Evolutionary conservation across 92 coral and sea anemone genomes (phyloP).

Genomic region (Muricea muricata): DNA sequence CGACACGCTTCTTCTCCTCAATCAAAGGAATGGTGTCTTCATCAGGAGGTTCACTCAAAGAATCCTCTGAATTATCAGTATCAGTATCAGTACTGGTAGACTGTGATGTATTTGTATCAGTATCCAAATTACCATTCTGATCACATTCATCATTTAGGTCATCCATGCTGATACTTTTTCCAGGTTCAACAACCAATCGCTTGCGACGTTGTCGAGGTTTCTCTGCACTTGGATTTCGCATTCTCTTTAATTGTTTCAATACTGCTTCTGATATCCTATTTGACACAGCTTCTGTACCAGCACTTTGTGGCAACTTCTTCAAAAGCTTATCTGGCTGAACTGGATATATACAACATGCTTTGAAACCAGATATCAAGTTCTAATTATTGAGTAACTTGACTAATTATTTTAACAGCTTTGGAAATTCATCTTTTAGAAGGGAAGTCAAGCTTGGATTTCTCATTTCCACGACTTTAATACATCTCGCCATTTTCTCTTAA

Average conservation of each 20-base stretch:
- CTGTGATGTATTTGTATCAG: too few relatives aligned
- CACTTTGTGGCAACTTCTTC: conserved; percentile 23
- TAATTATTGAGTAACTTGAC: conserved; percentile 7
- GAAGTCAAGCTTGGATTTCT: conserved; percentile 1
- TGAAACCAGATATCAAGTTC: neutral
- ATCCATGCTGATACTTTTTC: conserved; percentile 26
- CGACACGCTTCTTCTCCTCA: neutral
- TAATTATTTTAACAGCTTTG: conserved; percentile 3
- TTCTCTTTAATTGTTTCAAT: neutral
- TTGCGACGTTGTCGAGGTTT: neutral
- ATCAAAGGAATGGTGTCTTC: too few relatives aligned
- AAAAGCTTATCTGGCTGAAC: conserved; percentile 4
- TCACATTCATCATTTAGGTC: neutral
- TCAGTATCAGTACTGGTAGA: too few relatives aligned
- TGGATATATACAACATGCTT: conserved; percentile 22
- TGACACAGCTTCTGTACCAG: too few relatives aligned
- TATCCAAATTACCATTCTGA: too few relatives aligned
- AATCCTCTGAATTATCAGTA: too few relatives aligned
- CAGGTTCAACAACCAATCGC: conserved; percentile 3
- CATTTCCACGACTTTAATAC: conserved; percentile 13
- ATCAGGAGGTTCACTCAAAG: too few relatives aligned
- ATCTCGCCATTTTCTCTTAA: neutral
- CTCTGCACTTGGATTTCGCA: neutral
- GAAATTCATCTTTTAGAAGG: conserved; percentile 19
- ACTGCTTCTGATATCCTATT: too few relatives aligned